Evolutionary conservation across 1,140 invertebrate species (phyloP), one percentile per base, ranked within the genome.

Genomic region (Zaprionus vittiger): DNA sequence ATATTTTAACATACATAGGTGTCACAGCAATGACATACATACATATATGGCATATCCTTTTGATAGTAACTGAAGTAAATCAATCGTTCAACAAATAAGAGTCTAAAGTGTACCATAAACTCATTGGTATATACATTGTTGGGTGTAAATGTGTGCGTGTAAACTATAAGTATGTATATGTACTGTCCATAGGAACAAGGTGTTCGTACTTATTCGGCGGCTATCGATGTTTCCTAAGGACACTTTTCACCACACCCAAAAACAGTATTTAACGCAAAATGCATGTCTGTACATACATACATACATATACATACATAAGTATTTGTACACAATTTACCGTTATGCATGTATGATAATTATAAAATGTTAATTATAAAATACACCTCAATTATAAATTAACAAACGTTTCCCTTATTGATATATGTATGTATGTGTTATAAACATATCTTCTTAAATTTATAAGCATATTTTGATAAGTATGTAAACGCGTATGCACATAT

Each of bases 181-280:
- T 20, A 38, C n/a, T 20, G 14, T n/a, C 55, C 70, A 64, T 67
- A 67, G 63, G 49, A 73, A 66, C 14, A 37, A 34, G 41, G 47
- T 52, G 28, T 73, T 73, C 54, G 63, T 54, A 61, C 37, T 61
- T 54, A 17, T 44, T 73, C 37, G 71, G 56, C 64, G 47, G 9
- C 17, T 61, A 60, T 61, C 26, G 47, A 73, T 61, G 56, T 65
- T 73, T 22, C 7, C 14, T 56, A 26, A 66, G 26, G 31, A 38
- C 20, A 49, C 41, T 72, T 65, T 26, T 26, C 49, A 73, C 71
- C 71, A 73, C 71, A 73, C 71, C 71, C 71, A 76, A 56, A 31
- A 47, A 44, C 5, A 44, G 6, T 7, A n/a, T 17, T 17, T n/a
- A n/a, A 41, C 9, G 38, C 5, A 41, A n/a, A 41, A 17, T 47